Conservation (phyloP, 2,888 invertebrate species). For the Calliphora vomitoria region DNA sequence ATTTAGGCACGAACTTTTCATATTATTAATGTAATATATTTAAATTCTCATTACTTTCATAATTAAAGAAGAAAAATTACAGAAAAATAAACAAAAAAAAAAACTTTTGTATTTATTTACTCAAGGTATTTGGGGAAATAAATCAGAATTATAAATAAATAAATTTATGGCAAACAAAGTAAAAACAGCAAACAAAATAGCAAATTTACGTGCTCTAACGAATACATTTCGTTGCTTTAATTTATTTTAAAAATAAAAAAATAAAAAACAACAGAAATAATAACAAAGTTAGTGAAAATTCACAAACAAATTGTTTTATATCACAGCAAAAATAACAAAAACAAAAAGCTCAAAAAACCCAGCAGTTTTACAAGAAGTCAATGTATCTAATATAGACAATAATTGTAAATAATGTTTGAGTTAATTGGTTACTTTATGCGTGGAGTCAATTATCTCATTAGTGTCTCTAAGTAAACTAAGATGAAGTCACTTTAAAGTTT, state of each 20-base stretch:
- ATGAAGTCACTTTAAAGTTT: no score
- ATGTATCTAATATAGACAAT: no score
- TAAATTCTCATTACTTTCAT: background rate
- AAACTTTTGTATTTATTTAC: background rate
- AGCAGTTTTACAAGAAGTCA: no score
- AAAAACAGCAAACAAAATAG: background rate
- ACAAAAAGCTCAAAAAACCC: background rate
- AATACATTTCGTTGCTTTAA: background rate
- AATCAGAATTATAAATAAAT: constrained; percentile 35
- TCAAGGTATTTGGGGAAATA: constrained; percentile 29
- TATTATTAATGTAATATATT: constrained; percentile 9
- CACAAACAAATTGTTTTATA: constrained; percentile 27
- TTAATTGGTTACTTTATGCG: no score
- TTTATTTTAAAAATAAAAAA: background rate
- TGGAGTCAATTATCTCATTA: no score
- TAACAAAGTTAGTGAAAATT: constrained; percentile 11
- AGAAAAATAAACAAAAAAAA: constrained; percentile 1
- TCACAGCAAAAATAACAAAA: background rate
- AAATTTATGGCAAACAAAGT: constrained; percentile 24
- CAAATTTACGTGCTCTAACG: constrained; percentile 40
- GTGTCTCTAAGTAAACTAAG: no score
- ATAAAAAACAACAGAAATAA: background rate
- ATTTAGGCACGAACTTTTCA: background rate
- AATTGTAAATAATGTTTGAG: no score
- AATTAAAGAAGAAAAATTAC: constrained; percentile 3